Percentiles rank a stretch among this genome's conserved stretches.
These are phyloP conservation scores for Cephonodes hylas DNA, from an alignment of 2,888 invertebrate species.

Conservation along the genomic window DNA sequence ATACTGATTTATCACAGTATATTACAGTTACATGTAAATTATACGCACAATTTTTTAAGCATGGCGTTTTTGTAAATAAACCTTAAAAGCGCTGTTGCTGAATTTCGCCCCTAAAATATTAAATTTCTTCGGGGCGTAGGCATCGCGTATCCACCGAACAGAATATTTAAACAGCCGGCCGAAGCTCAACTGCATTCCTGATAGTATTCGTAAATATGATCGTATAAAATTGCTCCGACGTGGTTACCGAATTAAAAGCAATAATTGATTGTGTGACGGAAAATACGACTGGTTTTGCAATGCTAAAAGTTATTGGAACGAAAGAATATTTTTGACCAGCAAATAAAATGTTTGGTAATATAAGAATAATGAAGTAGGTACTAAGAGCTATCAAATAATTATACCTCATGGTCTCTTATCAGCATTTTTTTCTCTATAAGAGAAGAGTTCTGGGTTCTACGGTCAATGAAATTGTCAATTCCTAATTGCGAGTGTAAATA, in stretches of 20 bases:
- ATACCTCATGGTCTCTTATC: too few relatives aligned
- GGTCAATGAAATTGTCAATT: too few relatives aligned
- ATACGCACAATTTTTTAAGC: neutral
- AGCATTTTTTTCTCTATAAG: too few relatives aligned
- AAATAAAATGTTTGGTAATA: neutral
- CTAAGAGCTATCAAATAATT: too few relatives aligned
- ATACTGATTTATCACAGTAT: too few relatives aligned
- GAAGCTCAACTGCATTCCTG: slow-evolving; percentile 7
- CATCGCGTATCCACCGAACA: neutral
- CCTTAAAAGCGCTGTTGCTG: neutral
- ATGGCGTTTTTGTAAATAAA: neutral
- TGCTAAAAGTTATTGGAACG: neutral
- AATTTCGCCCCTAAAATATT: neutral
- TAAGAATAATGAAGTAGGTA: too few relatives aligned
- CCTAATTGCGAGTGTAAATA: too few relatives aligned
- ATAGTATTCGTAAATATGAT: neutral
- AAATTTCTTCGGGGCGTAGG: neutral
- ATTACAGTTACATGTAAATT: too few relatives aligned
- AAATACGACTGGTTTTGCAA: neutral
- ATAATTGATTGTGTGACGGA: slow-evolving; percentile 38
- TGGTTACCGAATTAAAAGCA: slow-evolving; percentile 46
- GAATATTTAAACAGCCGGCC: neutral
- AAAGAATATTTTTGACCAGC: neutral
- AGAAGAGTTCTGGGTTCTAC: too few relatives aligned
- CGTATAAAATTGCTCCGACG: slow-evolving; percentile 22